Evolutionary conservation across 2,113 vertebrate genomes (phyloP).

Genomic region (Columbina picui): DNA sequence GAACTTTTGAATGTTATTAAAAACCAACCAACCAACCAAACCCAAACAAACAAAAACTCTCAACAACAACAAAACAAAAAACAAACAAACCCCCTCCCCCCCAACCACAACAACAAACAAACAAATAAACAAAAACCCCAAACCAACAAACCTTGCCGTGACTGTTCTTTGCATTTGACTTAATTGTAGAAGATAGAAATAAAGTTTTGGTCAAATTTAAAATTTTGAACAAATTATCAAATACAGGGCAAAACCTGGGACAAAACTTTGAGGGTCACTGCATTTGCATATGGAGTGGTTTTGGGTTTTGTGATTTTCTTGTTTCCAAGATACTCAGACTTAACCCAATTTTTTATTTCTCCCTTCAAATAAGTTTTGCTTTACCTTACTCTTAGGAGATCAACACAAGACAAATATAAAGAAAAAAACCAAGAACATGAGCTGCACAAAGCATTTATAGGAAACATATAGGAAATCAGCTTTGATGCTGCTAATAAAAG

Average conservation of each 20-base stretch:
- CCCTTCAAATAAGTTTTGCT: not conserved
- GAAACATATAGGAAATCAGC: constrained; percentile 13
- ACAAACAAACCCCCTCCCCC: no score
- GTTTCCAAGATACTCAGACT: not conserved
- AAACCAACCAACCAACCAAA: not conserved
- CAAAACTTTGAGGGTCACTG: not conserved
- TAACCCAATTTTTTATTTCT: not conserved
- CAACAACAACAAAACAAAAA: no score
- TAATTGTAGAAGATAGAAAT: not conserved
- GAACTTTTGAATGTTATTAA: not conserved
- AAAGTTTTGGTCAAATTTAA: not conserved
- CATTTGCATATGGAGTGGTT: not conserved
- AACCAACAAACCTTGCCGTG: not conserved
- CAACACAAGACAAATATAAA: not conserved
- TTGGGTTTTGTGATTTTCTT: not conserved
- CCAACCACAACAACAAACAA: no score
- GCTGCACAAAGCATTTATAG: not conserved
- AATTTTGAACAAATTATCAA: not conserved
- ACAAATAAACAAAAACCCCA: no score
- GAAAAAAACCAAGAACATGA: not conserved
- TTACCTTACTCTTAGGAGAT: not conserved
- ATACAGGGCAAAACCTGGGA: not conserved
- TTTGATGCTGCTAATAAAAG: constrained; percentile 43
- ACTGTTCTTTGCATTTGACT: not conserved
- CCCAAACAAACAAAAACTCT: no score